These are phyloP conservation scores for Apocrypta bakeri DNA, from an alignment of 1,140 invertebrate genomes.

Conservation along the genomic window DNA sequence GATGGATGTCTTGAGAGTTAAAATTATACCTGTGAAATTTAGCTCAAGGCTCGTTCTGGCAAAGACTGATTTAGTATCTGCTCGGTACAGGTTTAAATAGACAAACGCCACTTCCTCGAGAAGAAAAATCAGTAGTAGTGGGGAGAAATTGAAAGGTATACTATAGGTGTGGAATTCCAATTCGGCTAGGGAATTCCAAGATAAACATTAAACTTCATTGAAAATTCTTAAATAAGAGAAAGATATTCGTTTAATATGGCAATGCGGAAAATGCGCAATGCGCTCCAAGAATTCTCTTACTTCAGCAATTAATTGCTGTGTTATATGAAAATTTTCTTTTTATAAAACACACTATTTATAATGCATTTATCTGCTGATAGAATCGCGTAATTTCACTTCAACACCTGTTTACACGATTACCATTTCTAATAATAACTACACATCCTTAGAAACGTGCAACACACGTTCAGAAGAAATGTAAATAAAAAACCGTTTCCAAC, in stretches of 20 bases:
- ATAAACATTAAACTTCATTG: neutral
- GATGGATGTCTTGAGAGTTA: neutral
- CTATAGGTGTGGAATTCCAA: neutral
- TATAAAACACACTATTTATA: too few species aligned
- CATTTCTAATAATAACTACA: too few species aligned
- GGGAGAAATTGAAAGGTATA: neutral
- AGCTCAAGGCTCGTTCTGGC: conserved; percentile 17
- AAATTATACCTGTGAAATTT: conserved; percentile 22
- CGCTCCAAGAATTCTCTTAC: neutral
- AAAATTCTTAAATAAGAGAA: neutral
- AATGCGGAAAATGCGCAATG: neutral
- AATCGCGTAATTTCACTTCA: too few species aligned
- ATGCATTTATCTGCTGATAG: too few species aligned
- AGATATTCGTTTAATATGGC: neutral
- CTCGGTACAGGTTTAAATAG: conserved; percentile 11
- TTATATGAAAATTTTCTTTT: too few species aligned
- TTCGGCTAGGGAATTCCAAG: too few species aligned
- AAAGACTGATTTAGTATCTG: conserved; percentile 12
- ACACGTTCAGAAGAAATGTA: too few species aligned
- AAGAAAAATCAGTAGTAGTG: neutral
- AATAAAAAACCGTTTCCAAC: too few species aligned
- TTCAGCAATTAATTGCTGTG: neutral
- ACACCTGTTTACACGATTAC: too few species aligned
- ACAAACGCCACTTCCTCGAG: neutral
- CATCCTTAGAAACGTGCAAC: too few species aligned